Evolutionary conservation across 1,140 invertebrate genomes (phyloP).

Genomic region (Cecropterus lyciades): DNA sequence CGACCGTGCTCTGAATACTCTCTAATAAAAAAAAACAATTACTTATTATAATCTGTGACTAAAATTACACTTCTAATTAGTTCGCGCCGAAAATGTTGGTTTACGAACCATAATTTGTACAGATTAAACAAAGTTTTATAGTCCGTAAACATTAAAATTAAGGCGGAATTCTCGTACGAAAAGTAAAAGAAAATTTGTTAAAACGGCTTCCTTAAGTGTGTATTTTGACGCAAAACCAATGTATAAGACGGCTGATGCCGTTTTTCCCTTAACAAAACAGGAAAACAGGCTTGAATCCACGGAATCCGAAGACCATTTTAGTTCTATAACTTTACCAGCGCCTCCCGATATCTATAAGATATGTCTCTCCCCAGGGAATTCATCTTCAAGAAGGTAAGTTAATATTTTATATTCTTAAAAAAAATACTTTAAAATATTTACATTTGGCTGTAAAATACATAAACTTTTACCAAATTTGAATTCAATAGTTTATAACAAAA

Average conservation of each 20-base stretch:
- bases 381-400: constrained; percentile 69
- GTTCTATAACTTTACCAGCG: constrained; percentile 51
- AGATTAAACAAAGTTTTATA: constrained; percentile 34
- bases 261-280: constrained; percentile 44
- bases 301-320: constrained; percentile 72
- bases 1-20: constrained; percentile 1
- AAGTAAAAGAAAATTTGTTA: constrained; percentile 44
- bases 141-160: constrained; percentile 35
- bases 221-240: constrained; percentile 62
- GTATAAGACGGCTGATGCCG: constrained; percentile 67
- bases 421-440: no score
- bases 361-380: constrained; percentile 75
- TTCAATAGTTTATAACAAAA: no score
- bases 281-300: constrained; percentile 62
- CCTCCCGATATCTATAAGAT: constrained; percentile 59
- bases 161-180: constrained; percentile 26
- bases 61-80: constrained; percentile 7
- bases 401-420: constrained; percentile 1
- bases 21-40: constrained; percentile 10
- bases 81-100: constrained; percentile 37
- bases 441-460: not conserved
- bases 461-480: no score
- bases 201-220: constrained; percentile 60
- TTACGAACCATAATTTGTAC: constrained; percentile 37
- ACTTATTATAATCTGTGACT: constrained; percentile 17